These are phyloP conservation scores for Nowickia ferox DNA, from an alignment of 2,888 invertebrate species.

Conservation along the genomic window DNA sequence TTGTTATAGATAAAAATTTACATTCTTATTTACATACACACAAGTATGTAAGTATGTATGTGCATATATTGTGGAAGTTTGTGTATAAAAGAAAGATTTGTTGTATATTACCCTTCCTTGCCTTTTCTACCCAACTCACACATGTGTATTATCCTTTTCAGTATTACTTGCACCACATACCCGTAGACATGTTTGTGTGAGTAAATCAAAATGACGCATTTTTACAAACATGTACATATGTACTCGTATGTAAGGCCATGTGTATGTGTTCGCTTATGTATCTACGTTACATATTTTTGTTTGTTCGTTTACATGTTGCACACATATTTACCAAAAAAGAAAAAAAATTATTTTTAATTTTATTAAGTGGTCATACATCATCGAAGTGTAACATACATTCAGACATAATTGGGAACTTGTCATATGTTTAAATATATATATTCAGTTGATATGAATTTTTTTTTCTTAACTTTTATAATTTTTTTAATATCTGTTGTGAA, in stretches of 20 bases:
- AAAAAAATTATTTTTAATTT: slow-evolving; percentile 80
- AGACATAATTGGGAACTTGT: slow-evolving; percentile 74
- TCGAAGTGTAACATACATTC: slow-evolving; percentile 80
- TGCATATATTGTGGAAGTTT: neutral
- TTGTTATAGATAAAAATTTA: too few relatives aligned
- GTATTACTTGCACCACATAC: slow-evolving; percentile 8
- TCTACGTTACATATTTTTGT: slow-evolving; percentile 2
- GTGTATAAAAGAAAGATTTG: too few relatives aligned
- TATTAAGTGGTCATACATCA: slow-evolving; percentile 84
- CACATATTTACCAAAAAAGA: slow-evolving; percentile 65
- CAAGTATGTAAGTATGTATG: neutral
- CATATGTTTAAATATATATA: slow-evolving; percentile 43
- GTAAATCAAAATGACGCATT: slow-evolving; percentile 48
- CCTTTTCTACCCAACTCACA: too few relatives aligned
- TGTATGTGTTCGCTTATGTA: neutral
- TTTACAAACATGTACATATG: neutral
- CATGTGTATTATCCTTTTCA: slow-evolving; percentile 34
- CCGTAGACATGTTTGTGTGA: neutral
- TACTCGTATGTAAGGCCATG: too few relatives aligned
- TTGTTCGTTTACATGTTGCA: slow-evolving; percentile 24
- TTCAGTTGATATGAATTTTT: neutral
- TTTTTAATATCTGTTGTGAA: neutral
- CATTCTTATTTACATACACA: neutral
- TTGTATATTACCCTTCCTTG: too few relatives aligned
- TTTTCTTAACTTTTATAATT: slow-evolving; percentile 5